A percentile compares a stretch with the other conserved stretches of the same genome.
phyloP scores from a whole-genome alignment of 30 jellyfish, hydroid and myxozoan species.

The Sanderia malayensis region DNA sequence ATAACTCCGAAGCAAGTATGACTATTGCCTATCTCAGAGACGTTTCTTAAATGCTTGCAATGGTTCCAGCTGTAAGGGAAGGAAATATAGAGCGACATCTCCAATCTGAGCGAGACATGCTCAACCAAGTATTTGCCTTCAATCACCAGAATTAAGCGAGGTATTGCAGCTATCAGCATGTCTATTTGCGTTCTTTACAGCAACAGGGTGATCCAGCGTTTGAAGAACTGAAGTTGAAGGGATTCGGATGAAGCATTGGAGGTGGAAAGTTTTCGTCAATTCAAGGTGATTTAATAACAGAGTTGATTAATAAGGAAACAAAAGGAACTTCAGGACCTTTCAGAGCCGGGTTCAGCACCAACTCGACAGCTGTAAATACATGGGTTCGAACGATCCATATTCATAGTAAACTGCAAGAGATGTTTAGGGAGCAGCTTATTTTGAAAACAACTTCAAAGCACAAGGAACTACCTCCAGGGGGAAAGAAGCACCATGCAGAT shows the following conservation, averaged over 20 bases:
- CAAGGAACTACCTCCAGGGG: constrained; percentile 42
- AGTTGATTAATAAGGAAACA: constrained; percentile 45
- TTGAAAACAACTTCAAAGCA: constrained; percentile 30
- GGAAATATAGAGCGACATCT: constrained; percentile 34
- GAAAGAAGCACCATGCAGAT: constrained; percentile 9
- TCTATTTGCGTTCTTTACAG: background rate
- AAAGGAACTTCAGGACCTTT: constrained; percentile 59
- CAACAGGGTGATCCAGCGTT: constrained; percentile 37
- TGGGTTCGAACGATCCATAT: constrained; percentile 47
- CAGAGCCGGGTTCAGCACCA: constrained; percentile 39
- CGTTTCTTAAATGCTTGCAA: constrained; percentile 37
- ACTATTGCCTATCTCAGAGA: constrained; percentile 35
- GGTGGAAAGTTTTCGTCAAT: constrained; percentile 40
- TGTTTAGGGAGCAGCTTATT: constrained; percentile 17
- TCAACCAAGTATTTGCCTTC: constrained; percentile 36
- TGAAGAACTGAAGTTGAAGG: constrained; percentile 26
- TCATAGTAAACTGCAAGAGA: constrained; percentile 4
- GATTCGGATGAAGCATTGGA: constrained; percentile 32
- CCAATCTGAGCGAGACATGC: constrained; percentile 39
- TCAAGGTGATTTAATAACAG: constrained; percentile 58
- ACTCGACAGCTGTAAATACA: constrained; percentile 31
- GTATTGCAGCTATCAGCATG: constrained; percentile 38
- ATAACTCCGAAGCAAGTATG: constrained; percentile 15
- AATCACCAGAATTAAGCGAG: constrained; percentile 53
- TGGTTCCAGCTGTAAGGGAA: constrained; percentile 51